These are phyloP conservation scores for Colletes gigas DNA, from an alignment of 1,140 invertebrate genomes.

Conservation along the genomic window DNA sequence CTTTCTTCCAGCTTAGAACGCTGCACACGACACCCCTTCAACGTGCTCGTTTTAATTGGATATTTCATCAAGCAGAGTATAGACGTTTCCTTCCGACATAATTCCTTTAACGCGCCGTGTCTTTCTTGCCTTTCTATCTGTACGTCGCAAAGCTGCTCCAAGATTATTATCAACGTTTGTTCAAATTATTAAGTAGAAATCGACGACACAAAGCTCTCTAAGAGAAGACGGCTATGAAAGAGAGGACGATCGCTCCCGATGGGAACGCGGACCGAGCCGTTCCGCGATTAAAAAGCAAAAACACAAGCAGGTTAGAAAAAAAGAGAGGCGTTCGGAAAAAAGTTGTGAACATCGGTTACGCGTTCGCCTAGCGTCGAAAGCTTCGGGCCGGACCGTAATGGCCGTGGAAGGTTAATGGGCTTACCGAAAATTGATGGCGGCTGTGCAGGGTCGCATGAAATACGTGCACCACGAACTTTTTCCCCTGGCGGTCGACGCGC, in stretches of 20 bases:
- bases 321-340: not conserved
- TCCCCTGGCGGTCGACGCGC: not conserved
- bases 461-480: slow-evolving; percentile 59
- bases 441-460: slow-evolving; percentile 67
- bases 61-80: no score
- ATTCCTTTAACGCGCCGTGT: no score
- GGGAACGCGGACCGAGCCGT: not conserved
- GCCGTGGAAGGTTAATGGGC: slow-evolving; percentile 73
- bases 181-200: no score
- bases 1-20: not conserved
- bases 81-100: no score
- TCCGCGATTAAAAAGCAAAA: slow-evolving; percentile 36
- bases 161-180: no score
- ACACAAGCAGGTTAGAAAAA: slow-evolving; percentile 37
- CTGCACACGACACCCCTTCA: not conserved
- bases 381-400: slow-evolving; percentile 49
- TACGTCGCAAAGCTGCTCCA: no score
- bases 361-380: slow-evolving; percentile 57
- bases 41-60: not conserved
- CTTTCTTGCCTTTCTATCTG: no score
- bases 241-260: no score
- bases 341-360: slow-evolving; percentile 66
- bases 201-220: no score
- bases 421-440: slow-evolving; percentile 76
- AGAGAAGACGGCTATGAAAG: no score